These are phyloP conservation scores for Azorinus chamasolen DNA, from an alignment of 2,888 invertebrate species.

Conservation along the genomic window DNA sequence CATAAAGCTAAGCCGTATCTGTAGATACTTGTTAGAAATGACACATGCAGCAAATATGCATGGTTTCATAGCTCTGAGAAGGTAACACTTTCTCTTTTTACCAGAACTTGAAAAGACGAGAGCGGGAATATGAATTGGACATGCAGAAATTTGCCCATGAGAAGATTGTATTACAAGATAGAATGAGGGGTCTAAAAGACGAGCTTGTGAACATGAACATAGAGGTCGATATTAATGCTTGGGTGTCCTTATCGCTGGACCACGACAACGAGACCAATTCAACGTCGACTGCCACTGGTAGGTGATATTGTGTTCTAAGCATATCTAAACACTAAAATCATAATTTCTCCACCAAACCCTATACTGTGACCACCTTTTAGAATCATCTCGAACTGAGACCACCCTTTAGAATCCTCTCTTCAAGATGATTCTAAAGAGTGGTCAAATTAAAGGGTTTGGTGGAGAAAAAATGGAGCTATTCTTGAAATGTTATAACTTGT, in stretches of 20 bases:
- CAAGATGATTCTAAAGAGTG: too few species aligned
- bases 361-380: too few species aligned
- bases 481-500: background rate
- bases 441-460: too few species aligned
- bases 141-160: slow-evolving; percentile 75
- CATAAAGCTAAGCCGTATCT: too few species aligned
- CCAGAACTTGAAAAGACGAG: slow-evolving; percentile 76
- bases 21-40: too few species aligned
- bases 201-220: slow-evolving; percentile 77
- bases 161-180: slow-evolving; percentile 75
- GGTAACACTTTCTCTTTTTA: slow-evolving; percentile 16
- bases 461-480: background rate
- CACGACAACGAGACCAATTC: slow-evolving; percentile 73
- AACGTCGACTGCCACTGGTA: slow-evolving; percentile 81
- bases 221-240: slow-evolving; percentile 74
- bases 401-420: too few species aligned
- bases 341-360: too few species aligned
- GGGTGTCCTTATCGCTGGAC: slow-evolving; percentile 52
- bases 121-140: slow-evolving; percentile 78
- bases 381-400: too few species aligned
- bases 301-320: too few species aligned
- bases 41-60: too few species aligned
- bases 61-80: too few species aligned
- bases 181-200: slow-evolving; percentile 65
- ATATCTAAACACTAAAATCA: too few species aligned